Conservation (phyloP, 2,888 invertebrate genomes). For the Andrena trimmerana region DNA sequence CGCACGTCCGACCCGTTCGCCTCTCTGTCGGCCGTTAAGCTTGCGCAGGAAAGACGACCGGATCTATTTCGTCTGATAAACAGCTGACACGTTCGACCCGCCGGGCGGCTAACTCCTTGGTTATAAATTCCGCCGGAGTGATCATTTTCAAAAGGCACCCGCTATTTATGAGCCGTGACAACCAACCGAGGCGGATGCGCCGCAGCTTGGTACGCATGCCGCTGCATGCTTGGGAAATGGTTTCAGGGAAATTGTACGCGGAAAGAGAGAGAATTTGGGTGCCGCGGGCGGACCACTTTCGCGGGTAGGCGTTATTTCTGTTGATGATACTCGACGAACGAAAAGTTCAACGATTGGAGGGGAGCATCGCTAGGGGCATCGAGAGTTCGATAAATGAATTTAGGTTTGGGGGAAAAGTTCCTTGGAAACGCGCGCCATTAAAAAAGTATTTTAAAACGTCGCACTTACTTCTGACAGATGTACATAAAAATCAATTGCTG, state of each 20-base stretch:
- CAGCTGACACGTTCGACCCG: slow-evolving; percentile 61
- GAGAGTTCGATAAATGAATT: not conserved
- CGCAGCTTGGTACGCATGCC: not conserved
- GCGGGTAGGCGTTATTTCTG: not conserved
- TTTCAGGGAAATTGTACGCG: not conserved
- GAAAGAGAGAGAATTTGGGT: not conserved
- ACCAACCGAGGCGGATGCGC: not conserved
- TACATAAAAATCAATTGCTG: not conserved
- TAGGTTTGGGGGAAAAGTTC: too few species aligned
- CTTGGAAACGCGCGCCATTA: not conserved
- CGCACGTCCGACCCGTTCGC: slow-evolving; percentile 56
- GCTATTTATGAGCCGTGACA: slow-evolving; percentile 50
- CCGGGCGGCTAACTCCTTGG: slow-evolving; percentile 42
- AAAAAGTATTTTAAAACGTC: not conserved
- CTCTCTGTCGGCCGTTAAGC: slow-evolving; percentile 50
- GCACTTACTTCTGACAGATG: not conserved
- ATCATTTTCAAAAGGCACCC: slow-evolving; percentile 51
- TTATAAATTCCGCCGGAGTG: slow-evolving; percentile 53
- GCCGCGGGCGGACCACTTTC: too few species aligned
- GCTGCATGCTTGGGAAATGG: not conserved
- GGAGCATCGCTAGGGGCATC: not conserved
- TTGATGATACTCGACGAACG: not conserved
- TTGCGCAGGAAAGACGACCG: slow-evolving; percentile 41
- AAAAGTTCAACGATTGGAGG: too few species aligned
- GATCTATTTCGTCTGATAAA: slow-evolving; percentile 72